Base-by-base conservation (phyloP, 2,888 invertebrate genomes). In the Pandemis corylana region DNA sequence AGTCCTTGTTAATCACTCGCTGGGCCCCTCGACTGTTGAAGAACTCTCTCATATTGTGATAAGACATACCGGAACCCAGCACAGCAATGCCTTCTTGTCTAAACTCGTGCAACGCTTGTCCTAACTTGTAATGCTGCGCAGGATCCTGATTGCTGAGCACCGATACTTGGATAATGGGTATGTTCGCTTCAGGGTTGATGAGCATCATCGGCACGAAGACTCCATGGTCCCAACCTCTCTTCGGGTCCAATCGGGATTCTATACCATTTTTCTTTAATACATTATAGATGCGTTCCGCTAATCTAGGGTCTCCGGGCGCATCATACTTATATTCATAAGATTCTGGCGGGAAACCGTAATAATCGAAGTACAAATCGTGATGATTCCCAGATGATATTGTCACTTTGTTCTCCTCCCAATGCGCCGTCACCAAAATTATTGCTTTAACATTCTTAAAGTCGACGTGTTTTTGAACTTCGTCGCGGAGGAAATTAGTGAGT, bases 121-220 rank as follows among this genome's bases (percentile, higher is more conserved):
- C 94, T 0, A 94, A 64, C 64, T 88, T 89, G 71, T 92, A 94
- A 81, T 94, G 94, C 28, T 89, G 77, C 44, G 87, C 89, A 0
- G 93, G 81, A 72, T 92, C 88, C 78, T 94, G 94, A 71, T 83
- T 92, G 0, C 80, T 80, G 0, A 94, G 74, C 0, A 94, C 93
- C 6, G 94, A 94, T 0, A 94, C 72, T 77, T 94, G 94, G 12
- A 94, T 81, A 71, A 94, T 94, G 2, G 94, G 94, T 65, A 94
- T 86, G 78, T 92, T 85, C 0, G 94, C 94, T 7, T 85, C 77
- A 7, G 94, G 93, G 63, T 92, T 91, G 2, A 94, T 93, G 0
- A 94, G 80, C 87, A 94, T 90, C 94, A 94, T 94, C 0, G 94
- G 94, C 36, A 94, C 94, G 76, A 94, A 94, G 13, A 94, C 94